Percentiles rank a stretch among this genome's conserved stretches.
Evolutionary conservation across 2,113 vertebrate genomes (phyloP).

Genomic region (Triplophysa dalaica): DNA sequence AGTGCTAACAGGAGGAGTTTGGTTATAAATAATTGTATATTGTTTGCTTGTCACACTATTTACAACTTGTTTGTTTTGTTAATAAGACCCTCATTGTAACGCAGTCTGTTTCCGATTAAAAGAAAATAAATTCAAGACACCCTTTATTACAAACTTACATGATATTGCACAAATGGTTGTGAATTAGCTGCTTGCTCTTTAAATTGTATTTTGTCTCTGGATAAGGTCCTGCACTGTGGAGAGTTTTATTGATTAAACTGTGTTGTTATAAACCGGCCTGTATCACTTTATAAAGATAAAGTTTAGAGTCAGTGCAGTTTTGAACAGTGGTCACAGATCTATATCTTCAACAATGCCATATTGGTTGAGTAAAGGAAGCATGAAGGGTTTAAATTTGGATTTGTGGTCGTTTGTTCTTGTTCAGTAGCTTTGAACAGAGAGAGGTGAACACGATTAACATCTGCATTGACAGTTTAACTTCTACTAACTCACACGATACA

Average conservation of each 20-base stretch:
- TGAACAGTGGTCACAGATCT: background rate
- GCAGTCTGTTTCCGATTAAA: background rate
- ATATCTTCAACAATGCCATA: background rate
- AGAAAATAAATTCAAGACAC: background rate
- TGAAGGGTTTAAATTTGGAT: too few relatives aligned
- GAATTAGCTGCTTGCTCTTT: background rate
- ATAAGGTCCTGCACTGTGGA: background rate
- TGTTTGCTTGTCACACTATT: background rate
- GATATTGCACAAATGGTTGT: background rate
- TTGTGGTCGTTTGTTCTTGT: background rate
- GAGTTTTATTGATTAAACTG: background rate
- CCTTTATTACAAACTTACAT: background rate
- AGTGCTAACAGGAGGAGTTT: background rate
- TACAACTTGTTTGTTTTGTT: background rate
- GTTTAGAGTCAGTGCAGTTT: background rate
- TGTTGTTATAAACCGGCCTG: background rate
- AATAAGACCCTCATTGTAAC: background rate
- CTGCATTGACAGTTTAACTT: too few relatives aligned
- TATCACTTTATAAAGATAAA: background rate
- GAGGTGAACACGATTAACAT: background rate
- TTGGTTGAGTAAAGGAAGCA: background rate
- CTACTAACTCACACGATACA: too few relatives aligned
- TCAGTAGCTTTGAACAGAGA: background rate
- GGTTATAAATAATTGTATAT: constrained; percentile 4
- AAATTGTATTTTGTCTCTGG: background rate